These are phyloP conservation scores for Trachymyrmex cornetzi DNA, from an alignment of 1,140 invertebrate species.

Conservation along the genomic window DNA sequence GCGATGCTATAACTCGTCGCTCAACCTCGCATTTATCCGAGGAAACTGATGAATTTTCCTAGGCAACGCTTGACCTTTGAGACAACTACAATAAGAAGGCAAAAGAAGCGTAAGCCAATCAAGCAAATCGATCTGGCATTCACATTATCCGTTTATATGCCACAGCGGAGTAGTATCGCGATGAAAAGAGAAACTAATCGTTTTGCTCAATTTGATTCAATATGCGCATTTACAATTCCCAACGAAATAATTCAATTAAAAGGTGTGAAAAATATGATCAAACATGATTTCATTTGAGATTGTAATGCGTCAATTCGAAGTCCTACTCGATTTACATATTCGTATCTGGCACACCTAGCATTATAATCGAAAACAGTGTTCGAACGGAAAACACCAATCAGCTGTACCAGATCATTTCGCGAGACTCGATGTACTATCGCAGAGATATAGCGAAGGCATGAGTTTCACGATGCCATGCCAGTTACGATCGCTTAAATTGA, in stretches of 20 bases:
- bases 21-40: conserved; percentile 18
- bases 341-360: conserved; percentile 9
- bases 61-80: conserved; percentile 39
- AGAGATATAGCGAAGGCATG: not conserved
- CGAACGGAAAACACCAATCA: conserved; percentile 18
- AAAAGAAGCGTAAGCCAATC: conserved; percentile 51
- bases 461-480: not conserved
- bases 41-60: conserved; percentile 32
- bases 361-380: not conserved
- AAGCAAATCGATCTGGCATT: conserved; percentile 41
- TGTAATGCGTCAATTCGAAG: conserved; percentile 5
- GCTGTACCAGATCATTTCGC: not conserved
- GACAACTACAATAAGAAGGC: conserved; percentile 27
- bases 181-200: conserved; percentile 42
- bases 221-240: not conserved
- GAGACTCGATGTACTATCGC: conserved; percentile 18
- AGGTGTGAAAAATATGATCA: conserved; percentile 2
- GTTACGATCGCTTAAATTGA: conserved; percentile 32
- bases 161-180: not conserved
- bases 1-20: conserved; percentile 12
- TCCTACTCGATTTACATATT: conserved; percentile 12
- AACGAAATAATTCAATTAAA: conserved; percentile 22
- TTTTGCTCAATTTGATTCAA: conserved; percentile 1
- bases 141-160: not conserved
- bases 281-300: conserved; percentile 36